phyloP scores from a whole-genome alignment of 2,113 vertebrate species.

The Taurulus bubalis region DNA sequence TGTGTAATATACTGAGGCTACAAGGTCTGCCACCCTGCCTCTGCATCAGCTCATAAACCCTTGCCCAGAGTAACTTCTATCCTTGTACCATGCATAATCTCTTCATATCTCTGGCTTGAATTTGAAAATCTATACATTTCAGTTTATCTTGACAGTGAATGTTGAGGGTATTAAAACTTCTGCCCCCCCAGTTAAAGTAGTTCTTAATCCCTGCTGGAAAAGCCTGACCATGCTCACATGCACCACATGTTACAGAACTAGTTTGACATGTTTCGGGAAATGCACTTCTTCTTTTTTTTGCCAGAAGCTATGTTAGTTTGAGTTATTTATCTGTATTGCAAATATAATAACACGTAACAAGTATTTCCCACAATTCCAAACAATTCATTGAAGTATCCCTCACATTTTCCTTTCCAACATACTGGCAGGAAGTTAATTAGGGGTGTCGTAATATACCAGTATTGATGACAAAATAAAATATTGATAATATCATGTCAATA shows the following conservation, averaged over 20 bases:
- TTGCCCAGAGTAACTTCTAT: constrained; percentile 43
- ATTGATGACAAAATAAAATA: neutral
- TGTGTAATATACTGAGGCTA: constrained; percentile 39
- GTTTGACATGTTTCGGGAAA: neutral
- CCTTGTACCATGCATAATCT: constrained; percentile 43
- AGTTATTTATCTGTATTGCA: neutral
- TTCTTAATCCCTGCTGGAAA: neutral
- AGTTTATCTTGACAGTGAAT: constrained; percentile 5
- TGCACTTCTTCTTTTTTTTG: neutral
- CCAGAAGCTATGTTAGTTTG: neutral
- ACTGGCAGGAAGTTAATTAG: neutral
- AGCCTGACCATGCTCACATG: neutral
- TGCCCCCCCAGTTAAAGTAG: neutral
- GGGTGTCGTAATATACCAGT: neutral
- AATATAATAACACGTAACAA: constrained; percentile 9
- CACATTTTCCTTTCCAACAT: neutral
- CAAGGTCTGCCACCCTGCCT: constrained; percentile 1
- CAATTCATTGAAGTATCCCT: neutral
- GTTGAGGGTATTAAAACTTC: constrained; percentile 20
- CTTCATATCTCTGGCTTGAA: constrained; percentile 40
- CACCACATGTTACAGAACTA: neutral
- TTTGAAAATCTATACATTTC: constrained; percentile 43
- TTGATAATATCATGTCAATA: no score
- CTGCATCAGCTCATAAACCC: constrained; percentile 52
- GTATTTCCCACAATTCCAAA: neutral